Conservation (phyloP, 2,888 invertebrate genomes). For the Pristionchus japonicus region DNA sequence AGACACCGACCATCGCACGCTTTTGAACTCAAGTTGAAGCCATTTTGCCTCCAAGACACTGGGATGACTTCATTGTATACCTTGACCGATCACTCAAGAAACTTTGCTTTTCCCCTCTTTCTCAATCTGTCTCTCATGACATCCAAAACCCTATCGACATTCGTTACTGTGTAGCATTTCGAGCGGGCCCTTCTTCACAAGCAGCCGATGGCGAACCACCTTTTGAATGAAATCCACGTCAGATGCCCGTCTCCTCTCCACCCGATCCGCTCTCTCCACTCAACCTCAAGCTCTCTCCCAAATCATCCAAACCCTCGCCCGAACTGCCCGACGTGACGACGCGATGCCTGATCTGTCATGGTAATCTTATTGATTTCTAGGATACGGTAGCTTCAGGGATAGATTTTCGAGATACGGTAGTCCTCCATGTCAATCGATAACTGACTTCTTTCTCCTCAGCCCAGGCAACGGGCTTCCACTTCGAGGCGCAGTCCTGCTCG, state of each 20-base stretch:
- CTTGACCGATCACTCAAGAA: neutral
- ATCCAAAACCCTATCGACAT: no score
- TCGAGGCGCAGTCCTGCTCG: conserved; percentile 70
- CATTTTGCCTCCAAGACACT: no score
- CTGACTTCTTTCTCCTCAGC: conserved; percentile 50
- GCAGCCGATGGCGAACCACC: no score
- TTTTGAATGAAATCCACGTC: neutral
- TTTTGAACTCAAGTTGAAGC: neutral
- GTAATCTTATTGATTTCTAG: no score
- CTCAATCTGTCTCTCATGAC: no score
- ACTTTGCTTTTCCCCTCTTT: no score
- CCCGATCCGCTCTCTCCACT: neutral
- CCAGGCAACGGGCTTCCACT: conserved; percentile 73
- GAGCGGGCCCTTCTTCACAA: no score
- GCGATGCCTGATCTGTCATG: conserved; percentile 32
- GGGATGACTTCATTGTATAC: neutral
- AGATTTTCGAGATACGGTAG: no score
- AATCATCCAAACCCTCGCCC: conserved; percentile 7
- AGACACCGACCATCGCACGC: no score
- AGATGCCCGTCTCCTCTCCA: neutral
- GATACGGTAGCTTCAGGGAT: neutral
- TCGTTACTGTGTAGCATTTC: no score
- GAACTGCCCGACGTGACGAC: conserved; percentile 15
- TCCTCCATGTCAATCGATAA: neutral
- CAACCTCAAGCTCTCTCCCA: neutral